Evolutionary conservation across 2,888 invertebrate genomes (phyloP), one percentile per base, ranked within the genome.

Genomic region (Anarsia innoxiella): DNA sequence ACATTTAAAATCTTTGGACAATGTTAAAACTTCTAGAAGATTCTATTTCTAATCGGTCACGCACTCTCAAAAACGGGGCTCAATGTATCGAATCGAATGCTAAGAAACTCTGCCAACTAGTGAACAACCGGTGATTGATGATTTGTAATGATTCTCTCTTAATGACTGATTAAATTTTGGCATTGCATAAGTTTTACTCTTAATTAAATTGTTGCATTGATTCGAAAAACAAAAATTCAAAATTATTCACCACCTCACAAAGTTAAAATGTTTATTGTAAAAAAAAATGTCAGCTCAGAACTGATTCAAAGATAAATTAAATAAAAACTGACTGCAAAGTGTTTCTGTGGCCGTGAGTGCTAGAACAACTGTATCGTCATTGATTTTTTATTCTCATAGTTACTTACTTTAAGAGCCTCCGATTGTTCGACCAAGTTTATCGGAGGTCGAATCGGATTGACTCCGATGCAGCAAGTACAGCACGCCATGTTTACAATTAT

Each of bases 321-420:
- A n/a, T n/a, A n/a, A n/a, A n/a, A n/a, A n/a, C n/a, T n/a, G n/a
- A n/a, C n/a, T n/a, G n/a, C 11, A 8, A 23, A 38, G 12, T 16
- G 31, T 28, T 25, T 15, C 14, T 12, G 13, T 10, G 33, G 11
- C 35, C 35, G 12, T 35, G 16, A 35, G 12, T 28, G 35, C 34
- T 12, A 9, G n/a, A n/a, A n/a, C 27, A 12, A 19, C 31, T 11
- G 14, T 27, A 15, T 27, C 8, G 31, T 28, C 32, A 29, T 36
- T 16, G 26, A 37, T 34, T 23, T n/a, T 36, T 34, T 37, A 14
- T 40, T 40, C 30, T 30, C 12, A 36, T 30, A 31, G 11, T 2
- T 29, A 71, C 88, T 89, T 85, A 94, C 94, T 90, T 91, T 93
- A 48, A 93, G 80, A 46, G 89, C 75, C 57, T 94, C 93, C 44